Evolutionary conservation across 1,140 invertebrate genomes (phyloP), one percentile per base, ranked within the genome.

Genomic region (Brachionus plicatilis): DNA sequence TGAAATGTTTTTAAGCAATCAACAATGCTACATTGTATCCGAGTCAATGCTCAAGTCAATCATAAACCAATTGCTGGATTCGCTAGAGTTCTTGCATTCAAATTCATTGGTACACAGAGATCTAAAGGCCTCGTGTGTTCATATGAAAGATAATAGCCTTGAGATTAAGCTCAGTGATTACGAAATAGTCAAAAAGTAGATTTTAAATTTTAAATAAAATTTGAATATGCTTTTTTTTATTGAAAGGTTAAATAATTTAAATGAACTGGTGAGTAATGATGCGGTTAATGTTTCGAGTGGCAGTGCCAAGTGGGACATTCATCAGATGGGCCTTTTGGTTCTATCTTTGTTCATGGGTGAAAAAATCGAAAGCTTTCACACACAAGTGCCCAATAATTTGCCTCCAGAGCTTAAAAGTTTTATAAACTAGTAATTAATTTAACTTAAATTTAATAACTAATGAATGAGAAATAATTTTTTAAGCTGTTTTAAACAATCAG

Each of bases 21-120:
- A 91, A 90, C 86, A 90, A 91, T 87, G 90, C 91, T 76, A 90
- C 91, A 66, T 88, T 92, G 82, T 92, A 91, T 60, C 88, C n/a
- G 70, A 93, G 14, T 91, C 92, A 85, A 87, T 92, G 68, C 86
- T 94, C 24, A 91, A 92, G 12, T 90, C 92, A 87, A 91, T 93
- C 85, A 91, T 92, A 1, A 89, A 88, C 7, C 93, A 92, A 65
- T 90, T 94, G 24, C 87, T 95, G 0, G 90, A 91, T 68, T 93
- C 92, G 2, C 86, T 95, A 6, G 88, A 92, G 17, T 94, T 92
- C 87, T 88, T 95, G 12, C 94, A 95, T 87, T 90, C 92, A 65
- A 94, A 94, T 87, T 93, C 93, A 86, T 92, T 95, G 8, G 93
- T 94, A 1, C 94, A 95, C 87, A 93, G 93, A 87, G 92, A 93